Percentiles rank a stretch among this genome's conserved stretches.
Evolutionary conservation across 2,113 vertebrate genomes (phyloP).

Genomic region (Fregata magnificens): DNA sequence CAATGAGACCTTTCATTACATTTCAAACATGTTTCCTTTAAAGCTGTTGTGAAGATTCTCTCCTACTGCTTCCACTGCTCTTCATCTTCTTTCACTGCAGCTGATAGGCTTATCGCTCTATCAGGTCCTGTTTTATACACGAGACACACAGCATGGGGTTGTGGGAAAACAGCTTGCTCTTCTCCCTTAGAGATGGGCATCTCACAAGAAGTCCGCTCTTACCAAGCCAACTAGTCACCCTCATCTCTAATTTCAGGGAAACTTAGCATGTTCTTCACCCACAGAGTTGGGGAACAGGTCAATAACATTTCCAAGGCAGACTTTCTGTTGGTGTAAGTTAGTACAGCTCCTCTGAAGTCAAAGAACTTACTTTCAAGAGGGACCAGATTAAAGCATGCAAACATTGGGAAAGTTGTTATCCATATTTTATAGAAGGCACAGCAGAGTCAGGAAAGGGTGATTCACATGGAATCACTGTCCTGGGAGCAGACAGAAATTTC

Average conservation of each 20-base stretch:
- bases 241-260: background rate
- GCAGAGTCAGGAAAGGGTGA: background rate
- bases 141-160: background rate
- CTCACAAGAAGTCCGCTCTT: background rate
- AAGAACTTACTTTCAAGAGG: background rate
- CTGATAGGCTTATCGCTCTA: constrained; percentile 2
- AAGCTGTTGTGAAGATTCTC: constrained; percentile 44
- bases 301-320: background rate
- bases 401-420: background rate
- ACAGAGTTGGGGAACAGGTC: background rate
- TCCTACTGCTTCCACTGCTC: constrained; percentile 46
- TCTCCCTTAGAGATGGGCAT: background rate
- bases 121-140: background rate
- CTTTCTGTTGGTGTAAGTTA: background rate
- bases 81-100: constrained; percentile 20
- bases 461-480: background rate
- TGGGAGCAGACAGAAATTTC: background rate
- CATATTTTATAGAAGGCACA: background rate
- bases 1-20: constrained; percentile 40
- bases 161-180: background rate
- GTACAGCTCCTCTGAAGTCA: background rate
- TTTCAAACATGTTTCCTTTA: constrained; percentile 57
- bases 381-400: background rate
- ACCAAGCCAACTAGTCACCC: background rate
- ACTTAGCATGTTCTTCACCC: background rate